Conservation (phyloP, 2,888 invertebrate species). For the Cerceris rybyensis region DNA sequence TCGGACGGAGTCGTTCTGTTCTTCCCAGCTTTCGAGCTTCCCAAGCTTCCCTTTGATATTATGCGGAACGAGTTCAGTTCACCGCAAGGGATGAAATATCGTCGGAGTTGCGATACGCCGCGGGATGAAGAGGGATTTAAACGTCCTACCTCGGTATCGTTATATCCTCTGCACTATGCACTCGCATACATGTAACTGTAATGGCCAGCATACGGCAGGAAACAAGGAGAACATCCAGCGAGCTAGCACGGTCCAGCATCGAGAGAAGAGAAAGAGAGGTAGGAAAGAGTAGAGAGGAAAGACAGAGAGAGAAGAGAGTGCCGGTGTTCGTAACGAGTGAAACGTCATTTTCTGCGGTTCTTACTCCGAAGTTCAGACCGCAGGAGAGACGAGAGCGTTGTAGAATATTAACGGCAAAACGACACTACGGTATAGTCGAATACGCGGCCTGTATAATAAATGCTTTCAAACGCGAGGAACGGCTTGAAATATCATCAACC, state of each 20-base stretch:
- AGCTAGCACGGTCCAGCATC: background rate
- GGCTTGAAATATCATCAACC: background rate
- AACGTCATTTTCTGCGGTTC: slow-evolving; percentile 52
- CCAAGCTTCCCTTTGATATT: slow-evolving; percentile 52
- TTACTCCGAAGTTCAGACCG: slow-evolving; percentile 4
- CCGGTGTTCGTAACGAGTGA: slow-evolving; percentile 31
- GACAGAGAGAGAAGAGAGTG: background rate
- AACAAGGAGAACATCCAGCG: background rate
- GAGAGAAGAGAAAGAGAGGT: background rate
- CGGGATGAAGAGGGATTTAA: slow-evolving; percentile 54
- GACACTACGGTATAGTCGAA: slow-evolving; percentile 1
- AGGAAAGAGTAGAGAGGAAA: background rate
- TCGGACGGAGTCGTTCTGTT: slow-evolving; percentile 30
- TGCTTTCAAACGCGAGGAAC: background rate
- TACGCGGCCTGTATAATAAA: background rate
- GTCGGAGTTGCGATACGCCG: slow-evolving; percentile 46
- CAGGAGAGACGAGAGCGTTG: slow-evolving; percentile 11
- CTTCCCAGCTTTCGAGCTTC: slow-evolving; percentile 19
- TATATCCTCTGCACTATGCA: background rate
- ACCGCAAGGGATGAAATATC: slow-evolving; percentile 54
- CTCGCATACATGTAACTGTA: slow-evolving; percentile 31
- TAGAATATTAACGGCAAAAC: slow-evolving; percentile 41
- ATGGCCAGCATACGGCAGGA: slow-evolving; percentile 33
- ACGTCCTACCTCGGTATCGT: slow-evolving; percentile 38
- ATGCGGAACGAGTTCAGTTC: slow-evolving; percentile 25